Percentiles rank a stretch among this genome's conserved stretches.
phyloP scores from a whole-genome alignment of 2,888 invertebrate genomes.

The Teleogryllus oceanicus region DNA sequence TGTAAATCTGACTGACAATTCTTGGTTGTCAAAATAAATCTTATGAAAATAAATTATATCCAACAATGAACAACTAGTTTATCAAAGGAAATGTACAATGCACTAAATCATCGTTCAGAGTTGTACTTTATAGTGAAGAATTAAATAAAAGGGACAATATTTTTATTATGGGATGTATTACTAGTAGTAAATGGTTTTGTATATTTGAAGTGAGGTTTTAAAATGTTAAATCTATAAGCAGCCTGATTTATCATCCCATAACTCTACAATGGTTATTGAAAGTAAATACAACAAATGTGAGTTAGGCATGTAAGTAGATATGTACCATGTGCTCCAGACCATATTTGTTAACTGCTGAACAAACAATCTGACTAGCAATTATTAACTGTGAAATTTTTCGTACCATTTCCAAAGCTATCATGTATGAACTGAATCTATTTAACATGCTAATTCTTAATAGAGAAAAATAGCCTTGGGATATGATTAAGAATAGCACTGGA shows the following conservation, averaged over 20 bases:
- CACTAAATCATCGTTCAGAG: background rate
- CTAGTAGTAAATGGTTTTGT: background rate
- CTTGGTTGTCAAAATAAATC: too few species aligned
- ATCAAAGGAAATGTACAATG: too few species aligned
- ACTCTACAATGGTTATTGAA: background rate
- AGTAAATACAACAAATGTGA: background rate
- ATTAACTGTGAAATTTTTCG: too few species aligned
- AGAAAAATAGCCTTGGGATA: too few species aligned
- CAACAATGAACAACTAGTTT: too few species aligned
- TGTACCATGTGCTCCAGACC: background rate
- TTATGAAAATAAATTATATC: too few species aligned
- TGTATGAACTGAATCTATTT: too few species aligned
- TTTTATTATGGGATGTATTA: background rate
- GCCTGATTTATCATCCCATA: background rate
- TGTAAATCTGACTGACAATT: too few species aligned
- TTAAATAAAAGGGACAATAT: background rate
- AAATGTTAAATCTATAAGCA: background rate
- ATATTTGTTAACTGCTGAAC: background rate
- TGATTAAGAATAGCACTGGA: too few species aligned
- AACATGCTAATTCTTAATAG: too few species aligned
- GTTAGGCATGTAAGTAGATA: background rate
- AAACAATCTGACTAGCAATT: too few species aligned
- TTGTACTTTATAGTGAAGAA: background rate
- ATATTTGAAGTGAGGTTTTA: background rate
- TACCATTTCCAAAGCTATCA: too few species aligned